Evolutionary conservation across 64 coral and sea anemone species (phyloP).

Genomic region (Stichodactyla helianthus): DNA sequence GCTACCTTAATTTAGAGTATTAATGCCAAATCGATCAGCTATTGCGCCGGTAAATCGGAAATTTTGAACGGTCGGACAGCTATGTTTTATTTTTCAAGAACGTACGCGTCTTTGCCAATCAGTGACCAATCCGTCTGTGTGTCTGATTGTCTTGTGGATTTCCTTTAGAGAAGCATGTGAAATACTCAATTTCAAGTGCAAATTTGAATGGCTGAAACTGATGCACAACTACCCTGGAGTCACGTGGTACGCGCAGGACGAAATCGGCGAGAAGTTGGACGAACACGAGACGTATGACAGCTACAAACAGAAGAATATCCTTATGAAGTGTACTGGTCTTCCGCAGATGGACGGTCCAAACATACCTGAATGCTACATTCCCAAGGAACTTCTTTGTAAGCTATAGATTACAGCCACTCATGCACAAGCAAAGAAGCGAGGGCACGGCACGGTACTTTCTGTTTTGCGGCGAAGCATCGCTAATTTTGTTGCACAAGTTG

Average conservation of each 20-base stretch:
- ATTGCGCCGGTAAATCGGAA: no score
- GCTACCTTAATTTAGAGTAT: no score
- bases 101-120: no score
- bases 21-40: no score
- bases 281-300: neutral
- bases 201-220: slow-evolving; percentile 36
- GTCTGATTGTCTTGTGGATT: neutral
- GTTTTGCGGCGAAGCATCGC: no score
- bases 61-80: no score
- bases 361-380: slow-evolving; percentile 67
- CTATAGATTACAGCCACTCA: neutral
- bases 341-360: slow-evolving; percentile 49
- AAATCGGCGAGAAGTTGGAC: slow-evolving; percentile 21
- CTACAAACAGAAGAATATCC: neutral
- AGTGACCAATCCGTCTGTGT: no score
- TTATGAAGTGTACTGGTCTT: slow-evolving; percentile 57
- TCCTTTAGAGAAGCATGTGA: slow-evolving; percentile 50
- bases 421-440: no score
- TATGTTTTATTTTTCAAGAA: no score
- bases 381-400: slow-evolving; percentile 27
- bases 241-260: slow-evolving; percentile 60
- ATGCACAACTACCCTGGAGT: slow-evolving; percentile 38
- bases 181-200: slow-evolving; percentile 48
- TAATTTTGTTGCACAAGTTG: no score
- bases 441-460: no score